phyloP scores from a whole-genome alignment of 2,888 invertebrate genomes.

The Troilus luridus region DNA sequence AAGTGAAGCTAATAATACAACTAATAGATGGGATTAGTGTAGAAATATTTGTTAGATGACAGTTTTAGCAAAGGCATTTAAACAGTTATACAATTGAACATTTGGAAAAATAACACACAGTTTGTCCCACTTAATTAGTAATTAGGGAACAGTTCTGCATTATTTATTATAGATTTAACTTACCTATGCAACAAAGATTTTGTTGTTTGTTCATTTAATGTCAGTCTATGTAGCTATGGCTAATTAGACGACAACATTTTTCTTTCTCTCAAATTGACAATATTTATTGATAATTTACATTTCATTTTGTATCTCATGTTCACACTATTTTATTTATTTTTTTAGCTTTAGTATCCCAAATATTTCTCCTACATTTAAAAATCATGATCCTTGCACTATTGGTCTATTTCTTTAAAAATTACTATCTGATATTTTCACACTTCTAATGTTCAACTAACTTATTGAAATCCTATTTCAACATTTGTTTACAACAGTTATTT shows the following conservation, averaged over 20 bases:
- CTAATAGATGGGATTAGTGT: neutral
- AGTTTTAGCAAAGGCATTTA: neutral
- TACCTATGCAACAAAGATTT: neutral
- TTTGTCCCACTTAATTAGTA: neutral
- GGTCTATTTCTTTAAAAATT: neutral
- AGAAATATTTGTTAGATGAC: neutral
- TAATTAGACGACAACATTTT: no score
- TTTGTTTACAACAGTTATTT: neutral
- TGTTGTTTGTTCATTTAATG: no score
- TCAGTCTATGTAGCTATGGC: no score
- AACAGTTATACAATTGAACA: neutral
- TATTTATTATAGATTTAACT: neutral
- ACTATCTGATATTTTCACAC: neutral
- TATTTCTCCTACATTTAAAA: neutral
- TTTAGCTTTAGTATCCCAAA: neutral
- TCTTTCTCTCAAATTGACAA: neutral
- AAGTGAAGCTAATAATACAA: neutral
- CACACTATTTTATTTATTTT: slow-evolving; percentile 1
- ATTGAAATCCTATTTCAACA: neutral
- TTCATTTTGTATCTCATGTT: neutral
- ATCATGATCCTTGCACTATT: neutral
- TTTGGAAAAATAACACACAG: neutral
- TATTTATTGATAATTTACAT: neutral
- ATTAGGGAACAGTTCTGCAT: neutral
- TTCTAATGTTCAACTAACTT: neutral